Percentiles rank a stretch among this genome's conserved stretches.
Evolutionary conservation across 2,113 vertebrate species (phyloP).

Genomic region (Onychorhynchus coronatus): DNA sequence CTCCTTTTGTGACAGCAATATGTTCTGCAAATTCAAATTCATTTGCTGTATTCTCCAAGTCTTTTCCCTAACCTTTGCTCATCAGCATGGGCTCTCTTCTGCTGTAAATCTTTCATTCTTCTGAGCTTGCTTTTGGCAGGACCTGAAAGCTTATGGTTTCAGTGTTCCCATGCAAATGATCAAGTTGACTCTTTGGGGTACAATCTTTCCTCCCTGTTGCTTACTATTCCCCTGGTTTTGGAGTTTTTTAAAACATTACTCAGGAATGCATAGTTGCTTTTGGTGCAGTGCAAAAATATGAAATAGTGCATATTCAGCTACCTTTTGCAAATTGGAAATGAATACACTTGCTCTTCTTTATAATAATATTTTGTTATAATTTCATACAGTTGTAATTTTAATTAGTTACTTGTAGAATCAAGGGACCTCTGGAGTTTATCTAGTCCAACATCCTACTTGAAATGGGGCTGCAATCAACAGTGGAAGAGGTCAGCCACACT

Average conservation of each 20-base stretch:
- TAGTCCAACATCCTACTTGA: background rate
- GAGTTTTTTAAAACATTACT: background rate
- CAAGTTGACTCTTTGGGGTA: background rate
- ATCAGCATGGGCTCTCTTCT: background rate
- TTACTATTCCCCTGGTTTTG: background rate
- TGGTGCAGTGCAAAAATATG: background rate
- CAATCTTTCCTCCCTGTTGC: background rate
- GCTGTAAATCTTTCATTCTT: background rate
- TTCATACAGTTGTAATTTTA: background rate
- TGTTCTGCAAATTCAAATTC: background rate
- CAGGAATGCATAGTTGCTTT: background rate
- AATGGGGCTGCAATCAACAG: background rate
- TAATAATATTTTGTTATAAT: background rate
- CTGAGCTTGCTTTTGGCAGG: background rate
- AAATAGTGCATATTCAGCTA: background rate
- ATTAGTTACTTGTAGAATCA: background rate
- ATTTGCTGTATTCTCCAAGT: background rate
- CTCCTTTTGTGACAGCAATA: background rate
- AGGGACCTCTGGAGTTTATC: background rate
- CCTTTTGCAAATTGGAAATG: background rate
- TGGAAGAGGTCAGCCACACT: background rate
- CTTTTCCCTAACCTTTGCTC: background rate
- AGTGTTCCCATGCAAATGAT: background rate
- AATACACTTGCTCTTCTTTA: background rate
- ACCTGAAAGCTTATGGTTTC: background rate